These are phyloP conservation scores for Bemisia tabaci DNA, from an alignment of 1,140 invertebrate species.

Conservation along the genomic window DNA sequence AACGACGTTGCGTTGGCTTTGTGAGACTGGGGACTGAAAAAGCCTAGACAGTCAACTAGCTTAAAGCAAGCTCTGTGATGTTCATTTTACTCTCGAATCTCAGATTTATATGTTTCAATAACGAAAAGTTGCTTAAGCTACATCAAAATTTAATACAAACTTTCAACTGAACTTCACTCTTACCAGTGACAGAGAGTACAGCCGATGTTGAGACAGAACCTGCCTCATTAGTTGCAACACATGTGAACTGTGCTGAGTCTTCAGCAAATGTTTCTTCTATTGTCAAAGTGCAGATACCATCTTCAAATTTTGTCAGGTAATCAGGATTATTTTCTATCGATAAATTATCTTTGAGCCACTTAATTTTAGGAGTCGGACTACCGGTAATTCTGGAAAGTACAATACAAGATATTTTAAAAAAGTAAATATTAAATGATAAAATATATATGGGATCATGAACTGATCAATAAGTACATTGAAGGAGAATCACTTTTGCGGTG, in stretches of 20 bases:
- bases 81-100: too few relatives aligned
- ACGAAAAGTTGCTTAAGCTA: too few relatives aligned
- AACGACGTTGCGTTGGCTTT: too few relatives aligned
- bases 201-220: slow-evolving; percentile 60
- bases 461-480: neutral
- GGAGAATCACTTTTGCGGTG: neutral
- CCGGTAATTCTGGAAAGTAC: slow-evolving; percentile 35
- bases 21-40: too few relatives aligned
- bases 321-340: slow-evolving; percentile 51
- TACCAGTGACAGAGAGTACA: slow-evolving; percentile 58
- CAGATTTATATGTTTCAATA: too few relatives aligned
- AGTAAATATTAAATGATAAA: neutral
- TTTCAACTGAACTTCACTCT: too few relatives aligned
- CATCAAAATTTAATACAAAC: too few relatives aligned
- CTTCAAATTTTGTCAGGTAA: slow-evolving; percentile 41
- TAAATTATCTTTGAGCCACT: slow-evolving; percentile 58
- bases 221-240: slow-evolving; percentile 49
- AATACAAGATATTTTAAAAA: neutral
- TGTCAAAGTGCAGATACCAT: slow-evolving; percentile 44
- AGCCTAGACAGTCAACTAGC: too few relatives aligned
- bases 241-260: slow-evolving; percentile 65
- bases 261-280: slow-evolving; percentile 71
- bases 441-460: neutral
- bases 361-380: slow-evolving; percentile 40
- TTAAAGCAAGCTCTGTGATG: too few relatives aligned